phyloP scores from a whole-genome alignment of 2,888 invertebrate genomes.

The Siphlonurus alternatus region DNA sequence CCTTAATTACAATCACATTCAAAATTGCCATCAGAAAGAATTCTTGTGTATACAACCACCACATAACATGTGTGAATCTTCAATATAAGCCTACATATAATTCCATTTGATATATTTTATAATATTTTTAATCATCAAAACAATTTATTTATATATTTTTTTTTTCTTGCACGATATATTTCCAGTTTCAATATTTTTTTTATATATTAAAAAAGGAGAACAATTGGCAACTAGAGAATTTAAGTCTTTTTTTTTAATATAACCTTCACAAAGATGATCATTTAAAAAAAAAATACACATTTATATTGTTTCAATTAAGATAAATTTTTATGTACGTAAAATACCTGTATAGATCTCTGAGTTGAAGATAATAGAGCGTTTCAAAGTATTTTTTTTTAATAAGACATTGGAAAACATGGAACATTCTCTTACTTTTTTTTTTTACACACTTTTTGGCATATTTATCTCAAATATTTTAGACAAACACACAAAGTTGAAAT shows the following conservation, averaged over 20 bases:
- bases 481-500: background rate
- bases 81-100: background rate
- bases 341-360: background rate
- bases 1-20: background rate
- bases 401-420: background rate
- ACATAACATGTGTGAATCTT: background rate
- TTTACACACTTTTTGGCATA: background rate
- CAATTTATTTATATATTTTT: background rate
- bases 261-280: background rate
- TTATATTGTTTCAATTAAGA: background rate
- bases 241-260: background rate
- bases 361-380: background rate
- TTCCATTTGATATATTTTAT: too few relatives aligned
- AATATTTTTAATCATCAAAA: background rate
- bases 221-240: constrained; percentile 2
- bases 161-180: background rate
- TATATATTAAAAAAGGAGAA: background rate
- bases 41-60: background rate
- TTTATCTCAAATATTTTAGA: background rate
- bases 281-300: background rate
- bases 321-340: background rate
- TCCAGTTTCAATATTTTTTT: background rate
- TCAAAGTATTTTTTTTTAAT: background rate
- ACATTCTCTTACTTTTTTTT: too few relatives aligned
- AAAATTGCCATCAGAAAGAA: background rate